Conservation (phyloP, 2,797 vertebrate genomes). For the Darevskia mixta region DNA sequence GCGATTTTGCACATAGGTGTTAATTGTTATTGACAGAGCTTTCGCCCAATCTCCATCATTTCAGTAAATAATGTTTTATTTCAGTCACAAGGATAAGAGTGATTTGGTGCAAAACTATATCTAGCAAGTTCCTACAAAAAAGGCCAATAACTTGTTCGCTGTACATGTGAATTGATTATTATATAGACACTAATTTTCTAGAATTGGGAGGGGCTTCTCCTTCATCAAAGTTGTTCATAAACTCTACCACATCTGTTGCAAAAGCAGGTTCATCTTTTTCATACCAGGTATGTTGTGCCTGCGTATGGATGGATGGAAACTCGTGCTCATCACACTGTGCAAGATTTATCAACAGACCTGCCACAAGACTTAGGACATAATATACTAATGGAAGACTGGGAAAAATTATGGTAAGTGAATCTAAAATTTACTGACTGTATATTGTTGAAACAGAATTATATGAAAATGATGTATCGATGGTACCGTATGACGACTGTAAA, state of each 20-base stretch:
- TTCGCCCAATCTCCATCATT: neutral
- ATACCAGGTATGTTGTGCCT: neutral
- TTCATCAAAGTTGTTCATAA: neutral
- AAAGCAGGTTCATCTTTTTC: neutral
- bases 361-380: neutral
- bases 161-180: neutral
- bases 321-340: too few species aligned
- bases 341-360: neutral
- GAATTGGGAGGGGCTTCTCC: neutral
- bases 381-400: too few species aligned
- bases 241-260: neutral
- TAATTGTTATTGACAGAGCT: neutral
- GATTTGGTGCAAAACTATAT: neutral
- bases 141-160: neutral
- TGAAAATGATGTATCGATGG: too few species aligned
- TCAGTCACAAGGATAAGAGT: neutral
- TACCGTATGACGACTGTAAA: too few species aligned
- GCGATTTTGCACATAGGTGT: neutral
- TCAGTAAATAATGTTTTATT: too few species aligned
- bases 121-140: neutral
- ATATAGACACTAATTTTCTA: too few species aligned
- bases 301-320: neutral
- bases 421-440: too few species aligned
- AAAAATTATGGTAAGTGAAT: too few species aligned
- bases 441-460: too few species aligned